A percentile compares a stretch with the other conserved stretches of the same genome.
Evolutionary conservation across 2,113 vertebrate genomes (phyloP).

Genomic region (Podarcis cretensis): DNA sequence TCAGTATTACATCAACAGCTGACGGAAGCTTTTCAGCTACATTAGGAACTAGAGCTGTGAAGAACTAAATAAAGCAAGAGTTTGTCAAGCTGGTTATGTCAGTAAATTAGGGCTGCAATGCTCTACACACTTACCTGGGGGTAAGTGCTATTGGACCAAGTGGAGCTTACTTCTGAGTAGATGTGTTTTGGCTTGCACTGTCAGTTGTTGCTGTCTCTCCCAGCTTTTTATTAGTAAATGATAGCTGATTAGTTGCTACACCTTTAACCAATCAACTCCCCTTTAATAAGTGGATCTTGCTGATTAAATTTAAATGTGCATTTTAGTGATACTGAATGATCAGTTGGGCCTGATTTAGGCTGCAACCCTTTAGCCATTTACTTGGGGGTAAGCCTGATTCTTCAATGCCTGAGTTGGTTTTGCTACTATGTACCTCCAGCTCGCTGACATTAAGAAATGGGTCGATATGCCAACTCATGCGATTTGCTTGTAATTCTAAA

Average conservation of each 20-base stretch:
- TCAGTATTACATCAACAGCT: not conserved
- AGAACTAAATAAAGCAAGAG: constrained; percentile 19
- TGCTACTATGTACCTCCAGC: no score
- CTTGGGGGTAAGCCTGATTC: no score
- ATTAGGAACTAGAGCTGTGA: constrained; percentile 8
- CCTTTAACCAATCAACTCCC: not conserved
- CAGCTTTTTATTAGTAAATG: constrained; percentile 34
- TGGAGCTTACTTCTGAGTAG: not conserved
- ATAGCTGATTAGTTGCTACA: not conserved
- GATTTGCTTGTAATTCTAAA: not conserved
- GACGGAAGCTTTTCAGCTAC: constrained; percentile 27
- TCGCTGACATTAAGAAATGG: not conserved
- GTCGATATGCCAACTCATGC: not conserved
- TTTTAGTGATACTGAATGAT: not conserved
- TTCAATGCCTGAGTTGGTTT: no score
- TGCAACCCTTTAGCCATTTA: no score
- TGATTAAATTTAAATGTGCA: not conserved
- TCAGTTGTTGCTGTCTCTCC: constrained; percentile 16
- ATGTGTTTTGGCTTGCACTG: not conserved
- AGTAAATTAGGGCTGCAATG: not conserved
- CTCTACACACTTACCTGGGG: not conserved
- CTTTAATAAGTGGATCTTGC: not conserved
- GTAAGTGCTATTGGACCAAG: not conserved
- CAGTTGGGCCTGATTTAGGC: no score
- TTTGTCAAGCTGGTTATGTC: constrained; percentile 20